A percentile compares a stretch with the other conserved stretches of the same genome.
These are phyloP conservation scores for Mactromeris polynyma DNA, from an alignment of 2,888 invertebrate genomes.

Conservation along the genomic window DNA sequence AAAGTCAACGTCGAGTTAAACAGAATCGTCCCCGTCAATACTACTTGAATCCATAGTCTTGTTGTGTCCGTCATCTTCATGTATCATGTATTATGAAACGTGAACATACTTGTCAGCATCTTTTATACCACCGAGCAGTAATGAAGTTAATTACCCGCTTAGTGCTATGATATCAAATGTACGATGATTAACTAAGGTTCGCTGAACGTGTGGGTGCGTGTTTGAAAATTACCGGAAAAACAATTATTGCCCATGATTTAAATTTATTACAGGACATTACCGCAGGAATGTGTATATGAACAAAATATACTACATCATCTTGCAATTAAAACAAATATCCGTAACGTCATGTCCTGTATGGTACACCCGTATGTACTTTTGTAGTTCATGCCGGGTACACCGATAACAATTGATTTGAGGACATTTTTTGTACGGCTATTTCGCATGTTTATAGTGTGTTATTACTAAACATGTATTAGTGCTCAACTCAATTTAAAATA, in stretches of 20 bases:
- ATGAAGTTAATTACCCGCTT: background rate
- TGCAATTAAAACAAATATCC: background rate
- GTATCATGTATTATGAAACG: background rate
- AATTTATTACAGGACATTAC: background rate
- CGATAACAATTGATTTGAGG: too few relatives aligned
- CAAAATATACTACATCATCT: background rate
- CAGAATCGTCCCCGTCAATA: background rate
- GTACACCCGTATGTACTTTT: background rate
- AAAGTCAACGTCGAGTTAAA: background rate
- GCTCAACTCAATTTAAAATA: background rate
- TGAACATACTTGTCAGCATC: background rate
- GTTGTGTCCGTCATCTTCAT: background rate
- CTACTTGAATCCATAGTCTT: background rate
- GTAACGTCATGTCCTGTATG: background rate
- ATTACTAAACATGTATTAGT: background rate
- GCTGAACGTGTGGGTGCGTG: background rate
- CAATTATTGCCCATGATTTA: background rate
- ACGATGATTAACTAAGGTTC: background rate
- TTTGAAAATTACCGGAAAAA: constrained; percentile 5
- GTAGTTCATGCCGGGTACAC: background rate
- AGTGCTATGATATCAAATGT: background rate
- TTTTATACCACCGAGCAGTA: background rate
- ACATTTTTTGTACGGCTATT: background rate
- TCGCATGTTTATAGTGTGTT: background rate
- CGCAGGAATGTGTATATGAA: background rate